Conservation (phyloP, 2,113 vertebrate genomes). For the Syrrhaptes paradoxus region DNA sequence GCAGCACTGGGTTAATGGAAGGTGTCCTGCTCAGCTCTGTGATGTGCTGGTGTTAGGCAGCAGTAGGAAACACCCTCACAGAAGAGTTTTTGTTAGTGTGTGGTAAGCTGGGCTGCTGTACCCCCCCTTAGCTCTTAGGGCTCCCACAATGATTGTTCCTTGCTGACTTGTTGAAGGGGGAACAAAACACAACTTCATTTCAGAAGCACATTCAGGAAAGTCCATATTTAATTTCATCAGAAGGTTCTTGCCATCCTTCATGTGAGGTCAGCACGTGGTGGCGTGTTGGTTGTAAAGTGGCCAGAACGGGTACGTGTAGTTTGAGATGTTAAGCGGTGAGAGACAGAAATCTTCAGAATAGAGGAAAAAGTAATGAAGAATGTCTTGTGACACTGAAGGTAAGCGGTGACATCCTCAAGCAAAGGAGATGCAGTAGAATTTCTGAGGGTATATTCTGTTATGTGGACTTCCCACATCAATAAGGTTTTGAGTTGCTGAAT, state of each 20-base stretch:
- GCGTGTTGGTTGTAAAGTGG: neutral
- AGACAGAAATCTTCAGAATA: neutral
- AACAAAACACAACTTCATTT: neutral
- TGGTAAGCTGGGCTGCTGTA: neutral
- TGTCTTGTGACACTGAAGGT: neutral
- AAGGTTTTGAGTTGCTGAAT: neutral
- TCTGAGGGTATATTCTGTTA: neutral
- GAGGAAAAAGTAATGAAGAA: neutral
- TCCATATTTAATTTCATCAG: neutral
- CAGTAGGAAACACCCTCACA: neutral
- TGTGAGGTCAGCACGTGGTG: neutral
- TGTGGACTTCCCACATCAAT: neutral
- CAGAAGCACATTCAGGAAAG: neutral
- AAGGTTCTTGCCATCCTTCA: neutral
- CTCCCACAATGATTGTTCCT: neutral
- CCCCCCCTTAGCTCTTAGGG: neutral
- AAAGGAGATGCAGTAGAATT: neutral
- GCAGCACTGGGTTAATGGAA: neutral
- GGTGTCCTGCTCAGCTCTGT: neutral
- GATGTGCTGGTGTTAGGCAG: neutral
- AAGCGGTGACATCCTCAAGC: neutral
- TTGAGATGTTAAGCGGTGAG: neutral
- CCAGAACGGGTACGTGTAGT: neutral
- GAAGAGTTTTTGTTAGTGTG: neutral
- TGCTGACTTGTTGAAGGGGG: accelerated